Base-by-base conservation (phyloP, 1,140 invertebrate species). In the Diplogasteroides magnus region DNA sequence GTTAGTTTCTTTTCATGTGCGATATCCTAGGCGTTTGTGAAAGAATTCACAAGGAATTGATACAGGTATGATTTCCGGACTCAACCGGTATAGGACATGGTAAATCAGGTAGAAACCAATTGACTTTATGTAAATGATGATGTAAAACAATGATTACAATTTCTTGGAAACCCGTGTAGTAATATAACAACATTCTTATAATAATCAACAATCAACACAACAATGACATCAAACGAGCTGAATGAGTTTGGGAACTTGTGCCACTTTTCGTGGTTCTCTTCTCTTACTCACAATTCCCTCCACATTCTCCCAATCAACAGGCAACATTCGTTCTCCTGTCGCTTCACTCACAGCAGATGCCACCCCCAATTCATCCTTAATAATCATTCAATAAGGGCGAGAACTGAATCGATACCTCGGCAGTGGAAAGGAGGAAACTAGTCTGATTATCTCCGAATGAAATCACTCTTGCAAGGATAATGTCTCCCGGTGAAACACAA, bases 401-500 rank as follows among this genome's bases (percentile, higher is more conserved):
- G 28, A 64, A 57, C 13, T 1, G 29, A 27, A 13, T 14, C 13
- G 32, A 26, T 26, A 75, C 72, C 60, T 74, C 72, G 6, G 72
- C 72, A n/a, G 71, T 75, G 66, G 64, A 61, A 2, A 74, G 56
- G 58, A 74, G 26, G 60, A 74, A 74, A 13, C 67, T 72, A 2
- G 72, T 32, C 37, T 69, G 63, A 32, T 74, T 74, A 64, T 74
- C 72, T 14, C 72, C 72, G 58, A 75, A 75, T 0, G 32, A 31
- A 19, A 74, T 74, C 14, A 74, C 72, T 56, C 72, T 11, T 19
- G 72, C 72, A 14, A 74, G 56, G 27, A 74, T 74, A n/a, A 74
- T 31, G 56, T 74, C 72, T 2, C 64, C 66, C 19, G 72, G 72
- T 27, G 61, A 62, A 19, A 75, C 37, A 31, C 72, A 74, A 25